A percentile compares a stretch with the other conserved stretches of the same genome.
phyloP scores from a whole-genome alignment of 2,113 vertebrate genomes.

The Entelurus aequoreus region DNA sequence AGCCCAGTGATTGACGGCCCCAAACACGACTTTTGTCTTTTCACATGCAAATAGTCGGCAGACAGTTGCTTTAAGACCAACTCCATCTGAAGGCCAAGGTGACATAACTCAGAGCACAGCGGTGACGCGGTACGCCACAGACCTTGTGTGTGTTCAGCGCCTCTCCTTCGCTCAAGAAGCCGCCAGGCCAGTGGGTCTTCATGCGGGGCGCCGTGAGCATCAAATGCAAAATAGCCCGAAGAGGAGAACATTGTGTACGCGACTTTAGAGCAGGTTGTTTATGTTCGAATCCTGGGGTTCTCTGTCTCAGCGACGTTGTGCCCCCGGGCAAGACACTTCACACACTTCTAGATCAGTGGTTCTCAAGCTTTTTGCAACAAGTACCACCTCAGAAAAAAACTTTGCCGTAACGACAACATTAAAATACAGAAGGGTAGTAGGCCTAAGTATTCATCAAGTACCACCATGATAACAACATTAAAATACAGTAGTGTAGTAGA shows the following conservation, averaged over 20 bases:
- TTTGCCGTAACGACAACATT: too few relatives aligned
- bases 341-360: too few relatives aligned
- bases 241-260: slow-evolving; percentile 28
- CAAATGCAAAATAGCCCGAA: slow-evolving; percentile 16
- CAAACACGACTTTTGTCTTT: slow-evolving; percentile 15
- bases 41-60: slow-evolving; percentile 48
- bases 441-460: too few relatives aligned
- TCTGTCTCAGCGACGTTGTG: slow-evolving; percentile 29
- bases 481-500: too few relatives aligned
- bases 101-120: slow-evolving; percentile 32
- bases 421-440: too few relatives aligned
- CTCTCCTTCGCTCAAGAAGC: slow-evolving; percentile 21
- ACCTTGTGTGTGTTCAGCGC: slow-evolving; percentile 24
- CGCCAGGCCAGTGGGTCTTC: slow-evolving; percentile 13
- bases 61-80: slow-evolving; percentile 5
- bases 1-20: slow-evolving; percentile 27
- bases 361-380: too few relatives aligned
- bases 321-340: too few relatives aligned
- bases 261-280: background rate
- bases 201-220: slow-evolving; percentile 20
- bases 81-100: slow-evolving; percentile 22
- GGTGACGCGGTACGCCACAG: slow-evolving; percentile 12
- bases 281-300: slow-evolving; percentile 21
- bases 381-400: too few relatives aligned
- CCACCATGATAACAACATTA: too few relatives aligned